A percentile compares a stretch with the other conserved stretches of the same genome.
Evolutionary conservation across 2,113 vertebrate species (phyloP).

Genomic region (Microtus montanus): DNA sequence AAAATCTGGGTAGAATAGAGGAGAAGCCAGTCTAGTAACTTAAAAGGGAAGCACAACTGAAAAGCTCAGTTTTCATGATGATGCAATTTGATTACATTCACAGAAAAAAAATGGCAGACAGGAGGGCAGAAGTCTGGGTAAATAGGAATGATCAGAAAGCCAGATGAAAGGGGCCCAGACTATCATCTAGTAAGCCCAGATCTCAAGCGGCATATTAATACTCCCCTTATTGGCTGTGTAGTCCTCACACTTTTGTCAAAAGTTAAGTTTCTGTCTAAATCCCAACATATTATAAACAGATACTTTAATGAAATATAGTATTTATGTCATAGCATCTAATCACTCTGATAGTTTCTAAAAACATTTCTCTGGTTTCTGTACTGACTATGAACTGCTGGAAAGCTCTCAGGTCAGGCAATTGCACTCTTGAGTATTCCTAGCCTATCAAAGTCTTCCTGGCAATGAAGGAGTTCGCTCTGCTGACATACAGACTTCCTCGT

Average conservation of each 20-base stretch:
- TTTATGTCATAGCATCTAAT: not conserved
- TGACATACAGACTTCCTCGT: not conserved
- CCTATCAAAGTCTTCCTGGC: not conserved
- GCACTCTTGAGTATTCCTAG: rapidly evolving
- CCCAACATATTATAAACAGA: not conserved
- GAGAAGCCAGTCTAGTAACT: not conserved
- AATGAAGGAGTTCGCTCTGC: not conserved
- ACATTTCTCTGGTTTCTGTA: not conserved
- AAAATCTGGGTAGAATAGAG: not conserved
- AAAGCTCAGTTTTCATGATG: not conserved
- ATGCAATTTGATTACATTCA: not conserved
- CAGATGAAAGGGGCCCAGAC: not conserved
- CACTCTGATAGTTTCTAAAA: not conserved
- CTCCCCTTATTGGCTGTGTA: not conserved
- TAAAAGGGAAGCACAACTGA: not conserved
- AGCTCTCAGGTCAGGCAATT: not conserved
- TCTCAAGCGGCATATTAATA: not conserved
- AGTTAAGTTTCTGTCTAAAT: not conserved
- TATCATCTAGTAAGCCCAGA: not conserved
- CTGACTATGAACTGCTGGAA: not conserved
- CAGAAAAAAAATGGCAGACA: not conserved
- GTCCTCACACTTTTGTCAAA: not conserved
- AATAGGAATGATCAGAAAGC: not conserved
- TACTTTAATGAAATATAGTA: not conserved
- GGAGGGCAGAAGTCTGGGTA: not conserved